A percentile compares a stretch with the other conserved stretches of the same genome.
phyloP scores from a whole-genome alignment of 2,113 vertebrate genomes.

The Bettongia penicillata region DNA sequence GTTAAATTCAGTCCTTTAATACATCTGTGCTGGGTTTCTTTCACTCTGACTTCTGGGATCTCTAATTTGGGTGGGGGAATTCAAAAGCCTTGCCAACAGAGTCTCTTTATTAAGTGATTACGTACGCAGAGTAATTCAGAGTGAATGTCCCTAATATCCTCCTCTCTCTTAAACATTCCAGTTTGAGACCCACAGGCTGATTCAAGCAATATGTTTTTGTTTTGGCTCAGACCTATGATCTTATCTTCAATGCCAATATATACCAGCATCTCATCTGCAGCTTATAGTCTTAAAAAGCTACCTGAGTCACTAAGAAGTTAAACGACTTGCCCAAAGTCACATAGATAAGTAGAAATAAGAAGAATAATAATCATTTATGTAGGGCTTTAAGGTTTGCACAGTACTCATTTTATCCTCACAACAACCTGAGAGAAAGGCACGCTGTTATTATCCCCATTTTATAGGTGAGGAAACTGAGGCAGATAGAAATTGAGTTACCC shows the following conservation, averaged over 20 bases:
- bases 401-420: neutral
- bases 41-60: neutral
- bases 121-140: neutral
- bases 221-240: neutral
- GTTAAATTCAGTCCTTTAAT: neutral
- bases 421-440: neutral
- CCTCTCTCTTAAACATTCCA: neutral
- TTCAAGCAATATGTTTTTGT: neutral
- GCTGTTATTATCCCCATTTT: neutral
- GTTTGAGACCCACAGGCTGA: neutral
- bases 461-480: neutral
- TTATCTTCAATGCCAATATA: neutral
- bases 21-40: neutral
- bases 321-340: neutral
- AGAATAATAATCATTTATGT: neutral
- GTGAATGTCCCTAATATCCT: neutral
- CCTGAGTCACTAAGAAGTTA: neutral
- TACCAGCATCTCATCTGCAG: neutral
- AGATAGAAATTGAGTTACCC: neutral
- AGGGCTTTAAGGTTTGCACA: neutral
- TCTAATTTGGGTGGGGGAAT: neutral
- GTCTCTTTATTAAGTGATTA: neutral
- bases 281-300: neutral
- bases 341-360: neutral
- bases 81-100: neutral